These are phyloP conservation scores for Cynopterus sphinx DNA, from an alignment of 2,797 vertebrate species.

Conservation along the genomic window DNA sequence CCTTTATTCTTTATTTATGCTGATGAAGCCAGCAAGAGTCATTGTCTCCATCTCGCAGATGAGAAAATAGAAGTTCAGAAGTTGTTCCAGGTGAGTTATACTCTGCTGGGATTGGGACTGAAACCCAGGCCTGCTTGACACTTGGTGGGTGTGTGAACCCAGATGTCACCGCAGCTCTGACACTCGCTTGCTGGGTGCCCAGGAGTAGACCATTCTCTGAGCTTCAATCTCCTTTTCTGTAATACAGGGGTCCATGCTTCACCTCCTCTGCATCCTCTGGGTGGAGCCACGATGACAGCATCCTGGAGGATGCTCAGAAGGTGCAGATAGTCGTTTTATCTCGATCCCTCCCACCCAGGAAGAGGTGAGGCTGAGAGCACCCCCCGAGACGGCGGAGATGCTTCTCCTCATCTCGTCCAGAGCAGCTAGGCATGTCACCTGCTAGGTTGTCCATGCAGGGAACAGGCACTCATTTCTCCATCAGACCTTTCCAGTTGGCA, in stretches of 20 bases:
- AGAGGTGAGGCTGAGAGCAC: neutral
- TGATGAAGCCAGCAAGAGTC: neutral
- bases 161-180: neutral
- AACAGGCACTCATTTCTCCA: neutral
- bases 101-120: neutral
- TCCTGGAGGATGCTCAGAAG: neutral
- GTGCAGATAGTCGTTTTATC: rapidly evolving
- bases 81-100: neutral
- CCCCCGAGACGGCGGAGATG: neutral
- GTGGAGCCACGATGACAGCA: rapidly evolving
- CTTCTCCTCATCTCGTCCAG: neutral
- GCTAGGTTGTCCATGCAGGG: neutral
- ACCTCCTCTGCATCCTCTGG: neutral
- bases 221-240: neutral
- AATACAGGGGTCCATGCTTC: rapidly evolving
- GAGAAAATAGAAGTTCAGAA: neutral
- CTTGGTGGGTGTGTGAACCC: neutral
- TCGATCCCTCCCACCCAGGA: neutral
- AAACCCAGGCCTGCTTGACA: neutral
- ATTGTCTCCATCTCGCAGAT: neutral
- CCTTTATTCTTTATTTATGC: neutral
- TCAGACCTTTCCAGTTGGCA: no score
- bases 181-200: rapidly evolving
- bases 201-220: rapidly evolving
- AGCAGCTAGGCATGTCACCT: neutral